Evolutionary conservation across 2,113 vertebrate species (phyloP), one percentile per base, ranked within the genome.

Genomic region (Chlorodrepanis virens): DNA sequence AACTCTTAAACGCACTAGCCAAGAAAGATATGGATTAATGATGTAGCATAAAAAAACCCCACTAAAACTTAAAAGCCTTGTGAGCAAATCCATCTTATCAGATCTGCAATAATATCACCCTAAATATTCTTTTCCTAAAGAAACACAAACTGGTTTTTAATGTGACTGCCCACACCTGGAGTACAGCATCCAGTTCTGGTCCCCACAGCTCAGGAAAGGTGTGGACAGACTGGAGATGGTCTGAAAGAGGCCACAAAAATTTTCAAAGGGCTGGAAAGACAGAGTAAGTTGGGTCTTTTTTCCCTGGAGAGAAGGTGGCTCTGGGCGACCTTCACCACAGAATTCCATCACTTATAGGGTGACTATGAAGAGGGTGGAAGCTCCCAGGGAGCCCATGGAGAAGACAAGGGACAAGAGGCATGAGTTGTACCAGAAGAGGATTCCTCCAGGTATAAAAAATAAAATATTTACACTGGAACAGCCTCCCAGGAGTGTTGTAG

Each of bases 111-210:
- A 65, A 29, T 47, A 14, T 42, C 35, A 42, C 1, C 14, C 8
- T 31, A 1, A 35, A 5, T 16, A 35, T 45, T 44, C 2, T 78
- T 91, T 67, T 63, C 24, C 54, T 22, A 14, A 53, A 69, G 40
- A 76, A 86, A 64, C 15, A 61, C 1, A 11, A 69, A 86, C 5
- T 1, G 7, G 6, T 19, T 75, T 82, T 44, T 45, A 74, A 31
- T 24, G 33, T 1, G 4, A 14, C 18, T 37, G 5, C 52, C 33
- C 31, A 23, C 4, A 45, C 12, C 21, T 44, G 42, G 23, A 49
- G 14, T 24, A 16, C 0, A 0, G 6, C 7, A 4, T 27, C 17
- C 23, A 52, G 9, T 65, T 83, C 33, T 61, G 18, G 21, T 42
- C 14, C 40, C 5, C 19, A 56, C 14, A 56, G 10, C 10, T 56